Percentiles rank a stretch among this genome's conserved stretches.
Conservation (phyloP, 2,888 invertebrate species). For the Lasioglossum oenotherae region DNA sequence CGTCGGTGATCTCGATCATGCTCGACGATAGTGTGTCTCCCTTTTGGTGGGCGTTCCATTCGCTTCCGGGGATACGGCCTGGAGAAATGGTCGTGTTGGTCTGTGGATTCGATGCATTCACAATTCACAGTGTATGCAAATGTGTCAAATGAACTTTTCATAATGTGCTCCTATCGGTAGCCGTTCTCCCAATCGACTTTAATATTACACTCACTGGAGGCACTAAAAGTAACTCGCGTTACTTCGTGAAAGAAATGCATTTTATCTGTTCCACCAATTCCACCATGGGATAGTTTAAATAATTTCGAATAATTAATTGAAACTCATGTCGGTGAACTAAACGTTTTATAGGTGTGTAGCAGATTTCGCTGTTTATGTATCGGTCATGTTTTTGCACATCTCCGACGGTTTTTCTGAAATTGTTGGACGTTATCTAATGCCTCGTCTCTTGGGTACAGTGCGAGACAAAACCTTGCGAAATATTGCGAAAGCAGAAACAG, state of each 20-base stretch:
- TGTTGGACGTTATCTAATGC: background rate
- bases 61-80: conserved; percentile 1
- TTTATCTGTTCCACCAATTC: background rate
- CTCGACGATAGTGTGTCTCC: conserved; percentile 10
- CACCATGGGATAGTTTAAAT: too few species aligned
- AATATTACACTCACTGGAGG: background rate
- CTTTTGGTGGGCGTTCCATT: conserved; percentile 7
- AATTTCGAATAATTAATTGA: too few species aligned
- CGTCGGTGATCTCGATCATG: conserved; percentile 11
- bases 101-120: background rate
- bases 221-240: background rate
- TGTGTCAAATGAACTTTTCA: background rate
- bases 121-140: background rate
- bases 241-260: background rate
- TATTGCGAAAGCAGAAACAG: too few species aligned
- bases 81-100: background rate
- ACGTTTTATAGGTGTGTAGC: too few species aligned
- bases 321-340: background rate
- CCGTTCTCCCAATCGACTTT: background rate
- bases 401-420: background rate
- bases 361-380: background rate
- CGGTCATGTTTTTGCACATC: background rate
- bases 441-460: background rate
- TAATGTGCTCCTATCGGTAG: background rate
- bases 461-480: background rate